These are phyloP conservation scores for Crotophaga sulcirostris DNA, from an alignment of 2,113 vertebrate species.

Conservation along the genomic window DNA sequence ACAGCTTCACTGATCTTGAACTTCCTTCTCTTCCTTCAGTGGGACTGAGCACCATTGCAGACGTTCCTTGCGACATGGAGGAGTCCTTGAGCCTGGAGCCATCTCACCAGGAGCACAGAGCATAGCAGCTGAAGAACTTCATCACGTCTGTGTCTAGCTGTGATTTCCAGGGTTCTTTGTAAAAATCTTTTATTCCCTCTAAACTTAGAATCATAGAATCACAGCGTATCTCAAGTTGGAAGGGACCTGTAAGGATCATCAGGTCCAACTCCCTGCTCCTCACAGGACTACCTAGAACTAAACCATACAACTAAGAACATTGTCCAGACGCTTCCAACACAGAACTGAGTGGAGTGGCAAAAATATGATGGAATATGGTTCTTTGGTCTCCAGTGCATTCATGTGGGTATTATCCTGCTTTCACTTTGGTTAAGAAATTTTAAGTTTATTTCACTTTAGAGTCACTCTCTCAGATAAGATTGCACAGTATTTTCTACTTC, in stretches of 20 bases:
- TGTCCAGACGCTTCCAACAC: not conserved
- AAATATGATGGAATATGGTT: not conserved
- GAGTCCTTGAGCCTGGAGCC: not conserved
- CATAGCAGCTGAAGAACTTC: not conserved
- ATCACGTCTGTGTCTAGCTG: not conserved
- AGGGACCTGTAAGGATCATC: too few relatives aligned
- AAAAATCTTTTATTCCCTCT: not conserved
- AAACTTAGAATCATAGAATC: too few relatives aligned
- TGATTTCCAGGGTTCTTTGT: not conserved
- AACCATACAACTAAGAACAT: too few relatives aligned
- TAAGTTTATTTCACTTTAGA: not conserved
- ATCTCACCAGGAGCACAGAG: not conserved
- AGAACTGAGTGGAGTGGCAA: not conserved
- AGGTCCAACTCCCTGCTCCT: too few relatives aligned
- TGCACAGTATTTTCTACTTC: not conserved
- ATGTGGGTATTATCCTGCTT: not conserved
- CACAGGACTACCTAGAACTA: too few relatives aligned
- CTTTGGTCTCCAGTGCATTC: not conserved
- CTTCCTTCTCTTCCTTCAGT: not conserved
- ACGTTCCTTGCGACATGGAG: not conserved
- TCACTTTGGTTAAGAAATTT: not conserved
- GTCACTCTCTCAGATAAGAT: not conserved
- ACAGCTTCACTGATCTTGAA: not conserved
- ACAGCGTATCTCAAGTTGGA: too few relatives aligned
- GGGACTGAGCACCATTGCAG: not conserved